These are phyloP conservation scores for Cryptocheilus praepositus DNA, from an alignment of 2,888 invertebrate genomes.

Conservation along the genomic window DNA sequence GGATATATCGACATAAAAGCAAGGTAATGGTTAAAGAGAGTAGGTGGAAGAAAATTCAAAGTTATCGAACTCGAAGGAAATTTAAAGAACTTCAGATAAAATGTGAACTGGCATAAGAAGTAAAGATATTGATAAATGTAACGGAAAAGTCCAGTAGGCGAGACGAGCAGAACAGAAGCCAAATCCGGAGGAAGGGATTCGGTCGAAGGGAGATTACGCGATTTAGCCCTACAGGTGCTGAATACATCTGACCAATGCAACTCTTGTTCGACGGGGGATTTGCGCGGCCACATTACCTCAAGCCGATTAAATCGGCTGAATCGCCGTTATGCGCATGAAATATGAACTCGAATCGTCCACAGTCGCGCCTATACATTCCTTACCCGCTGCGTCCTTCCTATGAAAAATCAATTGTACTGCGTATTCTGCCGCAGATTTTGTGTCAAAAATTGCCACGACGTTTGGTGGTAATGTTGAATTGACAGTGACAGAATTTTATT, in stretches of 20 bases:
- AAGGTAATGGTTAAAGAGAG: too few relatives aligned
- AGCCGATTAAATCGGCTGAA: slow-evolving; percentile 41
- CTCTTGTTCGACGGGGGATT: slow-evolving; percentile 40
- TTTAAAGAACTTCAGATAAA: too few relatives aligned
- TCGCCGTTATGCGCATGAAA: slow-evolving; percentile 22
- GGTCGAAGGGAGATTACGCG: slow-evolving; percentile 44
- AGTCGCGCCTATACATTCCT: slow-evolving; percentile 4
- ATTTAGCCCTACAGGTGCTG: slow-evolving; percentile 30
- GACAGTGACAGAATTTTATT: too few relatives aligned
- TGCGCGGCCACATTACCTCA: slow-evolving; percentile 40
- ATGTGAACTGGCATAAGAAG: too few relatives aligned
- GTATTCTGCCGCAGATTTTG: too few relatives aligned
- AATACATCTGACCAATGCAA: slow-evolving; percentile 33
- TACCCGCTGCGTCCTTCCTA: neutral
- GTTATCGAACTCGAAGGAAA: too few relatives aligned
- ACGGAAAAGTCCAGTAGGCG: neutral
- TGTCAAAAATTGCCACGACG: too few relatives aligned
- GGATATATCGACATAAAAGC: too few relatives aligned
- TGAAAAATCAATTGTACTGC: too few relatives aligned
- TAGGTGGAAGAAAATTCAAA: too few relatives aligned
- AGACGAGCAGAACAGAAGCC: neutral
- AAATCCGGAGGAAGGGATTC: neutral
- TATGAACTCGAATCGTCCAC: slow-evolving; percentile 42
- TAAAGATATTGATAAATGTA: too few relatives aligned
- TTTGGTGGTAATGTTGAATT: too few relatives aligned